These are phyloP conservation scores for Amorpha juglandis DNA, from an alignment of 2,888 invertebrate species.

Conservation along the genomic window DNA sequence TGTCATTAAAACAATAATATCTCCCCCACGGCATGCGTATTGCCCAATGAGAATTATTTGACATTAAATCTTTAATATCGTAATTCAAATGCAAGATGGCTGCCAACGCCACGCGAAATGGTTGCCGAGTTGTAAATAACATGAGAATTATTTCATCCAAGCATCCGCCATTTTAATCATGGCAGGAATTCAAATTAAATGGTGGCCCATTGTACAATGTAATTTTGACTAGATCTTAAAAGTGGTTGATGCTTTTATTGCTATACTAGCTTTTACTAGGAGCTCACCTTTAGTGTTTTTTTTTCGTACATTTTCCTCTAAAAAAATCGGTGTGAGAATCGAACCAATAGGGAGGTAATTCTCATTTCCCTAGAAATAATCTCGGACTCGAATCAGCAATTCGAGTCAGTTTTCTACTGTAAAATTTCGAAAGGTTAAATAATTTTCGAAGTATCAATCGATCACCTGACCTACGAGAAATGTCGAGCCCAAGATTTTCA, in stretches of 20 bases:
- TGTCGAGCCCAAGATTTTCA: too few species aligned
- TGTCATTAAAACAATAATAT: conserved; percentile 32
- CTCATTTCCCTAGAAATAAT: too few species aligned
- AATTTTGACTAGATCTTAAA: conserved; percentile 1
- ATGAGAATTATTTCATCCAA: conserved; percentile 11
- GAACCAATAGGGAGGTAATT: too few species aligned
- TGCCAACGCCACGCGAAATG: conserved; percentile 10
- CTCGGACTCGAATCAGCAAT: too few species aligned
- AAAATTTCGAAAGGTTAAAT: too few species aligned
- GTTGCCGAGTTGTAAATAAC: conserved; percentile 21
- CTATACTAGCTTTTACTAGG: neutral
- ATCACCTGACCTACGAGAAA: too few species aligned
- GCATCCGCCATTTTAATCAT: conserved; percentile 20
- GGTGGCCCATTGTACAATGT: neutral
- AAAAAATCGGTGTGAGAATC: too few species aligned
- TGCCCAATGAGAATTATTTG: conserved; percentile 58
- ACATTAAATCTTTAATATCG: conserved; percentile 72
- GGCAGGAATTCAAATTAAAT: conserved; percentile 25
- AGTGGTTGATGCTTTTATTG: neutral
- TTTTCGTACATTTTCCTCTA: too few species aligned
- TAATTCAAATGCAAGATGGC: conserved; percentile 58
- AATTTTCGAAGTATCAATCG: too few species aligned
- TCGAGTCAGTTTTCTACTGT: too few species aligned
- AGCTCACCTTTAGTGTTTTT: too few species aligned
- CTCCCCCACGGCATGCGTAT: conserved; percentile 53